phyloP scores from a whole-genome alignment of 1,140 invertebrate genomes.

The Plectus sambesii region DNA sequence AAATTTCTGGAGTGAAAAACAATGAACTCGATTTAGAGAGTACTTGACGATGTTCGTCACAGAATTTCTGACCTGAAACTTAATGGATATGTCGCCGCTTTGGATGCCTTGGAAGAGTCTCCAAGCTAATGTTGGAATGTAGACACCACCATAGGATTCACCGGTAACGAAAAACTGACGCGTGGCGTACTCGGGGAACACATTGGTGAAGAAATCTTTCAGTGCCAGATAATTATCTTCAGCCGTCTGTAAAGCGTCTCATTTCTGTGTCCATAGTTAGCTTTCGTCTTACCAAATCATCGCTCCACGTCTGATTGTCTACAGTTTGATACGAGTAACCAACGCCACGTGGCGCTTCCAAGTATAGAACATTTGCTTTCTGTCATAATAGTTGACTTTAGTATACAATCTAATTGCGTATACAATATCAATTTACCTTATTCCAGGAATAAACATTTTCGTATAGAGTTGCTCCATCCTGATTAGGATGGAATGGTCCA shows the following conservation, averaged over 20 bases:
- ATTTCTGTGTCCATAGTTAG: conserved; percentile 9
- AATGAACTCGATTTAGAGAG: no score
- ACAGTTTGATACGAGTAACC: conserved; percentile 42
- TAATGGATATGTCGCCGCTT: no score
- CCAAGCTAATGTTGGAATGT: conserved; percentile 48
- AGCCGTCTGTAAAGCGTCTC: conserved; percentile 20
- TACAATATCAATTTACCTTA: conserved; percentile 32
- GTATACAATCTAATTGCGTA: conserved; percentile 5
- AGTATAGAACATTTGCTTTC: conserved; percentile 39
- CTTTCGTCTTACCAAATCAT: conserved; percentile 32
- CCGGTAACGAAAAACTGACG: conserved; percentile 47
- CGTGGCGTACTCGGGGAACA: conserved; percentile 48
- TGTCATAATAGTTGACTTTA: no score
- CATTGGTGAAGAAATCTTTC: conserved; percentile 48
- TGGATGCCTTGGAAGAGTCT: no score
- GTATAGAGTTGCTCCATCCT: conserved; percentile 43
- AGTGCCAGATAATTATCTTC: conserved; percentile 49
- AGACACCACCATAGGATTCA: conserved; percentile 47
- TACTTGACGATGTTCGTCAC: conserved; percentile 17
- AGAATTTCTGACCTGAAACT: conserved; percentile 14
- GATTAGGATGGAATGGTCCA: conserved; percentile 48
- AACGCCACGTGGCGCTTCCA: conserved; percentile 34
- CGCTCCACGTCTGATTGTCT: conserved; percentile 47
- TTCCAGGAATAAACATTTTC: conserved; percentile 51
- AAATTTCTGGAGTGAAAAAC: no score